phyloP scores from a whole-genome alignment of 2,113 vertebrate species.

The Ariopsis seemanni region DNA sequence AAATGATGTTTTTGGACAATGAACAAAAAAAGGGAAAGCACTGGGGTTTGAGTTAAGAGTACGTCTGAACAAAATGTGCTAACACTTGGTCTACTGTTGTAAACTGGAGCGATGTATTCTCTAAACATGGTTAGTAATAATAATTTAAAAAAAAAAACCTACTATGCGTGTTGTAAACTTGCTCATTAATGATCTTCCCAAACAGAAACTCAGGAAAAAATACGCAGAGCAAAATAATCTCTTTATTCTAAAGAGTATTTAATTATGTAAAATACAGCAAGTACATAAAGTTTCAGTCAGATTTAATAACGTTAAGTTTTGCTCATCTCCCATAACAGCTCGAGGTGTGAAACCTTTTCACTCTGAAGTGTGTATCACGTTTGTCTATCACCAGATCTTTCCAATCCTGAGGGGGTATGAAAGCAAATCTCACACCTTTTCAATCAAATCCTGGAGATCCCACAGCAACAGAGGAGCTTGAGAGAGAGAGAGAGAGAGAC shows the following conservation, averaged over 20 bases:
- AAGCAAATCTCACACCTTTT: slow-evolving; percentile 39
- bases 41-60: not conserved
- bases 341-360: slow-evolving; percentile 30
- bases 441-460: slow-evolving; percentile 32
- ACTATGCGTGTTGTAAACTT: not conserved
- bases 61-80: not conserved
- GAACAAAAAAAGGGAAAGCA: not conserved
- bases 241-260: not conserved
- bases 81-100: not conserved
- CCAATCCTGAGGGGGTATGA: slow-evolving; percentile 23
- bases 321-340: slow-evolving; percentile 21
- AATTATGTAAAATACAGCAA: not conserved
- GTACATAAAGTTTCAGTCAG: not conserved
- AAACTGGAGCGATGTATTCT: not conserved
- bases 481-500: not conserved
- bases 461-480: slow-evolving; percentile 24
- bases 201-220: not conserved
- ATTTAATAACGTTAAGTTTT: not conserved
- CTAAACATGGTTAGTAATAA: too few species aligned
- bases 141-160: too few species aligned
- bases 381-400: slow-evolving; percentile 25
- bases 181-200: not conserved
- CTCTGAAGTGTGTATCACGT: slow-evolving; percentile 30
- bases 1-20: not conserved
- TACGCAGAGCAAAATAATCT: not conserved